Conservation (phyloP, 2,888 invertebrate species). For the Cheilosia pagana region DNA sequence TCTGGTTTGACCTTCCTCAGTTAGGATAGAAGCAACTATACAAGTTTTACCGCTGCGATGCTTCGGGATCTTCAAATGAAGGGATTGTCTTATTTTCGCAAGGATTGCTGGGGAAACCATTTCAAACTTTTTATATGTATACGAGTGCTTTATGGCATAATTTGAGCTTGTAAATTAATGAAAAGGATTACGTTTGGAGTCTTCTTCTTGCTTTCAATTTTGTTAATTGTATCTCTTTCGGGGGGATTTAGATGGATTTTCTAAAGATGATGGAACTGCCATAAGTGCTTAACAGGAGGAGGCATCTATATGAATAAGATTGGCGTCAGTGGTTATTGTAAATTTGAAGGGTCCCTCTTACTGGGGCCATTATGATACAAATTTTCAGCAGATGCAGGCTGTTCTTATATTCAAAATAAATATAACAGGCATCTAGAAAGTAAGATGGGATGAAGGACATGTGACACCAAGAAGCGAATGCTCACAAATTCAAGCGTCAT, state of each 20-base stretch:
- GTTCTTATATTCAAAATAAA: no score
- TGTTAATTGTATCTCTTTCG: slow-evolving; percentile 24
- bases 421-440: no score
- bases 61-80: slow-evolving; percentile 40
- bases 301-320: background rate
- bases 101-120: slow-evolving; percentile 48
- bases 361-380: no score
- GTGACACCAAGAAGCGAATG: no score
- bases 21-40: background rate
- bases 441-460: no score
- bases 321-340: no score
- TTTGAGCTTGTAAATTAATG: slow-evolving; percentile 60
- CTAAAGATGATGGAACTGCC: background rate
- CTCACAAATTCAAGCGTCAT: no score
- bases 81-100: slow-evolving; percentile 57
- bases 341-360: no score
- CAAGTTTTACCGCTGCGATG: background rate
- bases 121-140: slow-evolving; percentile 48
- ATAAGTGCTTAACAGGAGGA: background rate
- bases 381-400: no score
- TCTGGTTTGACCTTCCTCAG: background rate
- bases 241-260: slow-evolving; percentile 4
- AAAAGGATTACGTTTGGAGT: slow-evolving; percentile 42
- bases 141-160: slow-evolving; percentile 38
- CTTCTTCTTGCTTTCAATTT: background rate